Evolutionary conservation across 2,888 invertebrate genomes (phyloP), one percentile per base, ranked within the genome.

Genomic region (Ormyrus thymus): DNA sequence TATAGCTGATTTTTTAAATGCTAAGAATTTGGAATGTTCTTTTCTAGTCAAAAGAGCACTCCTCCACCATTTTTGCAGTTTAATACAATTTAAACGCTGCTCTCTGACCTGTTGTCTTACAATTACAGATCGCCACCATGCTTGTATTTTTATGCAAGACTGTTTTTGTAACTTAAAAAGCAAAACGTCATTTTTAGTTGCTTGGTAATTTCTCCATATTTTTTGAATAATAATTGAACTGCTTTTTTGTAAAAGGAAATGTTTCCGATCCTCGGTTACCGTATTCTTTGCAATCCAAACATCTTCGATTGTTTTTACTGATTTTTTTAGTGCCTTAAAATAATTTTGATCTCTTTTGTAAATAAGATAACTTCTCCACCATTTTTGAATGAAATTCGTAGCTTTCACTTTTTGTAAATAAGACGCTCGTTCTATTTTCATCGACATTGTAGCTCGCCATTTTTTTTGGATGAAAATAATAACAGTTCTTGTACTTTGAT

Each of bases 211-310:
- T 55, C 89, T 85, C 84, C 90, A 92, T 58, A 81, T 80, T 69
- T 83, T 87, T 86, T 93, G 93, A 79, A 93, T 90, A 15, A 85
- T 83, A 11, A 89, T 76, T 64, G 88, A 89, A 6, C 91, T 89
- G 11, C 84, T 84, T 74, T 87, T 85, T 11, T 87, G 84, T 15
- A 79, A 82, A 11, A 84, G 78, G 82, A 90, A 93, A 11, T 83
- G 81, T 2, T 84, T 65, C 80, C 89, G 89, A 50, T 90, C 87
- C 81, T 84, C 83, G 61, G 86, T 84, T 90, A 91, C 91, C 43
- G 84, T 85, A 15, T 90, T 90, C 86, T 89, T 90, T 59, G 87
- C 62, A 81, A 84, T 48, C 89, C 82, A 79, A 87, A 88, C 75
- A 85, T 84, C 73, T 81, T 84, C 84, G 55, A 89, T 78, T 0